Evolutionary conservation across 2,113 vertebrate genomes (phyloP).

Genomic region (Emberiza fucata): DNA sequence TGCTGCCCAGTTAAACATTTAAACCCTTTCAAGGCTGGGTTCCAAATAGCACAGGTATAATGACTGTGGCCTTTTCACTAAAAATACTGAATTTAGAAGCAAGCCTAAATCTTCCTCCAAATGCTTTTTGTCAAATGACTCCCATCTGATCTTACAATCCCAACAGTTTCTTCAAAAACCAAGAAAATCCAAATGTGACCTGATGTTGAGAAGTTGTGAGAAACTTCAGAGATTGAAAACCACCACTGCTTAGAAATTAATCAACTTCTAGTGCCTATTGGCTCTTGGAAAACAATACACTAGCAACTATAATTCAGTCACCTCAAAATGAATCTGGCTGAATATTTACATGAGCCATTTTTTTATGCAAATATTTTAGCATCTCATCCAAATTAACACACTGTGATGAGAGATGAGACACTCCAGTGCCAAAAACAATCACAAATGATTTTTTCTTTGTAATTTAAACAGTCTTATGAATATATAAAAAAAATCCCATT

Average conservation of each 20-base stretch:
- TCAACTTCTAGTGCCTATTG: not conserved
- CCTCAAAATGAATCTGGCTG: not conserved
- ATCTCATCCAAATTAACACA: not conserved
- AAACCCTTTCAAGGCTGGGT: not conserved
- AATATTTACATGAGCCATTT: not conserved
- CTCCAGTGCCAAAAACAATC: not conserved
- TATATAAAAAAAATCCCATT: not conserved
- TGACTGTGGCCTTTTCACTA: not conserved
- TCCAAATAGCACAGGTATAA: not conserved
- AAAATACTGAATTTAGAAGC: not conserved
- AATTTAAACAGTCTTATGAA: not conserved
- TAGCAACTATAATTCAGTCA: not conserved
- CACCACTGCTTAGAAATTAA: not conserved
- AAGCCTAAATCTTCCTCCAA: not conserved
- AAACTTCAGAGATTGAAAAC: not conserved
- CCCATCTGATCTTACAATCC: not conserved
- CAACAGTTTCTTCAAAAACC: not conserved
- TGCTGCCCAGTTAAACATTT: not conserved
- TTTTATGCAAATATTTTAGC: constrained; percentile 15
- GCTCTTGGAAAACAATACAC: not conserved
- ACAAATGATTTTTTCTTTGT: not conserved
- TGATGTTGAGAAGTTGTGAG: not conserved
- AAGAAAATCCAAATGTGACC: not conserved
- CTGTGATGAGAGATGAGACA: not conserved
- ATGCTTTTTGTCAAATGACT: not conserved